Base-by-base conservation (phyloP, 2,888 invertebrate species). In the Diaprepes abbreviatus region DNA sequence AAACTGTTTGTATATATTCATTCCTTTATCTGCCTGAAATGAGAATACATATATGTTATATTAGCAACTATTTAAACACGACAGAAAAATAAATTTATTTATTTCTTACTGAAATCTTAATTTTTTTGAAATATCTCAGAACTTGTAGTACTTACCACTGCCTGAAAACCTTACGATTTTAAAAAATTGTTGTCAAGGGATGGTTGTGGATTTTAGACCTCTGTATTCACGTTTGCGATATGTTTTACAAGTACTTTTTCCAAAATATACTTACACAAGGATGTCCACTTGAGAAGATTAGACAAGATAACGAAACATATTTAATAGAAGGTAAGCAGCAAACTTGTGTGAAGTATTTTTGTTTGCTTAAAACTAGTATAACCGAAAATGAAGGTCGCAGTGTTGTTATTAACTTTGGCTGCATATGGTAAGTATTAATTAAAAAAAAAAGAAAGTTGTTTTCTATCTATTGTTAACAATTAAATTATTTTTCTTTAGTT, bases 371-470 rank as follows among this genome's bases (percentile, higher is more conserved):
- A 40, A 6, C 40, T n/a, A 38, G 14, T 43, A 14, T 9, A 35
- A 31, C 0, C 17, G 3, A 54, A 1, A 35, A 54, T 54, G 54
- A 54, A 54, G 14, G 2, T n/a, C n/a, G 21, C 21, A 17, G 33
- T 54, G 9, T n/a, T 54, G 1, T 35, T 33, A n/a, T 35, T 54
- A 19, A n/a, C 17, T 10, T 17, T 54, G 19, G 17, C 35, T 33
- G 16, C 17, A 33, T 54, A 54, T 54, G 54, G 54, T 54, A 54
- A 2, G 54, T 52, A 52, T n/a, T 48, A 12, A 24, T 28, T 2
- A 19, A 40, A 12, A 21, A 3, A 19, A 38, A 17, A 57, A 12
- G n/a, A 38, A 38, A 36, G 21, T 57, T 48, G 10, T 28, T 6
- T 38, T 38, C 17, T 19, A 3, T 7, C 19, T 36, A 9, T 36